phyloP scores from a whole-genome alignment of 2,797 vertebrate genomes.

The Malacoraja senta region DNA sequence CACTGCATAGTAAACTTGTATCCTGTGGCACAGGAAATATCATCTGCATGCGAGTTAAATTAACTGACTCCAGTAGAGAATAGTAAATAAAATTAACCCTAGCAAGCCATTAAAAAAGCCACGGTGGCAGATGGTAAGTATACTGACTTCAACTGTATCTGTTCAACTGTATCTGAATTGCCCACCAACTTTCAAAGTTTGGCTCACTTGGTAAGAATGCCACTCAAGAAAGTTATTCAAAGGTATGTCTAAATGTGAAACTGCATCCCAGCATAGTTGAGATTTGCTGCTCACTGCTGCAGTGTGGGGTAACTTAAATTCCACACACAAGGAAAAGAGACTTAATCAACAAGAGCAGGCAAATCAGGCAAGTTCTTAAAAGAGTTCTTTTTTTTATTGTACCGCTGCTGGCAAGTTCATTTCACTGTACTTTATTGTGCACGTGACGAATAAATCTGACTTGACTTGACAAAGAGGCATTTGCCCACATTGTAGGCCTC shows the following conservation, averaged over 20 bases:
- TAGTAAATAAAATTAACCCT: neutral
- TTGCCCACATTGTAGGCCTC: too few species aligned
- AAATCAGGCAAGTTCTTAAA: too few species aligned
- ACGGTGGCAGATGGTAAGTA: neutral
- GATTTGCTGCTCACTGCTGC: too few species aligned
- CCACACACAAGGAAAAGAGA: too few species aligned
- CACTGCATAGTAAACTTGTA: neutral
- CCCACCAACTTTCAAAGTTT: neutral
- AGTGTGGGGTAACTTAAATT: too few species aligned
- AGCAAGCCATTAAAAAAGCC: neutral
- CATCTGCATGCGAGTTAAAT: neutral
- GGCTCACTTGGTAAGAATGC: neutral
- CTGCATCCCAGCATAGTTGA: neutral
- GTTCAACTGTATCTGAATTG: neutral
- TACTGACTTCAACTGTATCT: neutral
- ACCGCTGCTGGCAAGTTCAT: too few species aligned
- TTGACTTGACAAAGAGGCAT: too few species aligned
- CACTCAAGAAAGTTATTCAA: neutral
- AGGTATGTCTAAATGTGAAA: neutral
- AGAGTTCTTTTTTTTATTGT: too few species aligned
- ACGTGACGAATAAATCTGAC: too few species aligned
- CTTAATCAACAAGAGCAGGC: too few species aligned
- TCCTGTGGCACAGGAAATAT: neutral
- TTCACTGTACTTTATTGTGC: too few species aligned
- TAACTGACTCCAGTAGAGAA: neutral